Conservation (phyloP, 2,888 invertebrate genomes). For the Bellardia bayeri region DNA sequence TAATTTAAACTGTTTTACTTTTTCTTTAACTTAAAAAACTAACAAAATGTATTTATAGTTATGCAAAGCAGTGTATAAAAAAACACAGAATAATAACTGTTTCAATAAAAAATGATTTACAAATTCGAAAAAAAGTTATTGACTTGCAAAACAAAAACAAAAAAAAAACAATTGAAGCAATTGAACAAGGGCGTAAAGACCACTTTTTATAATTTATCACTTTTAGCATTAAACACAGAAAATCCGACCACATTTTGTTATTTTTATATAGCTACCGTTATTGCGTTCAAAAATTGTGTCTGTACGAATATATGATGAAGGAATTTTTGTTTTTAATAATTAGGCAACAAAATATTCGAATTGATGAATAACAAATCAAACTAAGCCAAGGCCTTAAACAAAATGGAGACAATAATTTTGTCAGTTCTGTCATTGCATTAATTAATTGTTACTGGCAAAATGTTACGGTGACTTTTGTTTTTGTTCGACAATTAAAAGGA, state of each 20-base stretch:
- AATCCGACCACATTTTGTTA: no score
- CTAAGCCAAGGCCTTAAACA: background rate
- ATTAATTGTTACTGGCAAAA: conserved; percentile 34
- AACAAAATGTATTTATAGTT: no score
- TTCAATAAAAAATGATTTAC: conserved; percentile 11
- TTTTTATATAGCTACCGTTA: no score
- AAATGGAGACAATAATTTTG: background rate
- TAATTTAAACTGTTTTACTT: no score
- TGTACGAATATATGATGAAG: no score
- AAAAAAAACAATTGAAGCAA: background rate
- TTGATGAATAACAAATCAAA: background rate
- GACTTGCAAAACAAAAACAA: background rate
- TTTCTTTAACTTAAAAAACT: no score
- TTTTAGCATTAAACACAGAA: no score
- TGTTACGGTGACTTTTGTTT: conserved; percentile 1
- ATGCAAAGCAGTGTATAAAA: background rate
- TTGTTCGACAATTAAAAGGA: conserved; percentile 10
- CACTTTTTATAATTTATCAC: no score
- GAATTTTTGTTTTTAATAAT: background rate
- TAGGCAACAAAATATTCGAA: background rate
- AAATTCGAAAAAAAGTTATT: background rate
- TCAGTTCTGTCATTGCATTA: conserved; percentile 4
- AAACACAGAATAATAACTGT: background rate
- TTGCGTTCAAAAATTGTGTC: no score
- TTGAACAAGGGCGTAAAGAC: no score